phyloP scores from a whole-genome alignment of 2,888 invertebrate species.

The Ommatoiulus sabulosus region DNA sequence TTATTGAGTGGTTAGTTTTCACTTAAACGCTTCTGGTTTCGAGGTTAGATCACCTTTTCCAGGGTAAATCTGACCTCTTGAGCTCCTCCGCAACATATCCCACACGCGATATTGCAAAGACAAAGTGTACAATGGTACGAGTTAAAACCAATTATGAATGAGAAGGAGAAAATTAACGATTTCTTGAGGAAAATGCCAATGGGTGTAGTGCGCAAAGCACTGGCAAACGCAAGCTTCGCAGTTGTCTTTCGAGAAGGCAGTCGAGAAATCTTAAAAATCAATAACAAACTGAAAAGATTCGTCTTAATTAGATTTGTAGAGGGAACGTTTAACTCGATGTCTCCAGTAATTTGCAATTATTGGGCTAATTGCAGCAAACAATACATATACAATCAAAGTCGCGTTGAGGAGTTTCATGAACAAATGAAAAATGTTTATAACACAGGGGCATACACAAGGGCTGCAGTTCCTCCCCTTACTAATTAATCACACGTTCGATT shows the following conservation, averaged over 20 bases:
- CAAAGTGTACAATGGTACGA: background rate
- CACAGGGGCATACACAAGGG: background rate
- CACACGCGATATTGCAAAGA: background rate
- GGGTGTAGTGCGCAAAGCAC: background rate
- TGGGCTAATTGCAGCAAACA: slow-evolving; percentile 15
- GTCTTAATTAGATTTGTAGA: slow-evolving; percentile 17
- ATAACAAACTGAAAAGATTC: slow-evolving; percentile 18
- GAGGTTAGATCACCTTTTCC: slow-evolving; percentile 26
- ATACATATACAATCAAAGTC: background rate
- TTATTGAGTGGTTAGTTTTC: background rate
- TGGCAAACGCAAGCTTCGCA: no score
- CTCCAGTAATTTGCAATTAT: slow-evolving; percentile 18
- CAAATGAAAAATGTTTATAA: background rate
- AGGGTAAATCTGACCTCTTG: background rate
- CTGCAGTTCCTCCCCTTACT: background rate
- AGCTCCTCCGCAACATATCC: background rate
- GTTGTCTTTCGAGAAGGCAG: background rate
- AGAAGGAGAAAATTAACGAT: background rate
- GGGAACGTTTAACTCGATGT: background rate
- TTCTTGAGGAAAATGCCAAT: background rate
- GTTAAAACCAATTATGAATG: background rate
- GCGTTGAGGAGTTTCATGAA: background rate
- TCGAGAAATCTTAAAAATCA: background rate
- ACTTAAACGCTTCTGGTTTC: background rate
- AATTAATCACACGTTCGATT: slow-evolving; percentile 15